Percentiles rank a stretch among this genome's conserved stretches.
phyloP scores from a whole-genome alignment of 2,113 vertebrate species.

The Pluvialis apricaria region DNA sequence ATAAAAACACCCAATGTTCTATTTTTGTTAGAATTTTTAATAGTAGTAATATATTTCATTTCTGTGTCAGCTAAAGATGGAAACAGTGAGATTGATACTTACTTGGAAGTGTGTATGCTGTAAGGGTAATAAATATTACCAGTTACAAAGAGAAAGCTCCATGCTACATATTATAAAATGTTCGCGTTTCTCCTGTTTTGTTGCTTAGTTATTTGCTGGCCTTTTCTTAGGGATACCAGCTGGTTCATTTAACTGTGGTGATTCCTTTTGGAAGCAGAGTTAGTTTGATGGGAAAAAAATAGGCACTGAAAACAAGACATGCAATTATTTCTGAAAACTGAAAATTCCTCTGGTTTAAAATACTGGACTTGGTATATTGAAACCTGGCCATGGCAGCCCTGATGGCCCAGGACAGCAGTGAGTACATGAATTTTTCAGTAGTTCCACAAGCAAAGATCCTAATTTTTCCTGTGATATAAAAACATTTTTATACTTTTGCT shows the following conservation, averaged over 20 bases:
- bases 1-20: not conserved
- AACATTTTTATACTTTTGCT: not conserved
- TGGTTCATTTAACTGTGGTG: not conserved
- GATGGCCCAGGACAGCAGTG: not conserved
- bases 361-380: not conserved
- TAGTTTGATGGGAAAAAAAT: not conserved
- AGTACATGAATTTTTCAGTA: not conserved
- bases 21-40: not conserved
- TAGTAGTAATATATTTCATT: not conserved
- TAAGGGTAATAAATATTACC: not conserved
- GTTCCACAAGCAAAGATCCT: not conserved
- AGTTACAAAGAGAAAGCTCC: not conserved
- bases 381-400: not conserved
- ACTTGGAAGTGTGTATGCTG: not conserved
- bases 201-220: slow-evolving; percentile 25
- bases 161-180: not conserved
- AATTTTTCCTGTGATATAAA: not conserved
- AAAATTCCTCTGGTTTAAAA: not conserved
- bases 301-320: not conserved
- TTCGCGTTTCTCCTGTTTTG: not conserved
- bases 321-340: not conserved
- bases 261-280: not conserved
- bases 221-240: not conserved
- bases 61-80: not conserved
- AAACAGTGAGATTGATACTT: not conserved